These are phyloP conservation scores for Pemphigus obesinymphae DNA, from an alignment of 1,140 invertebrate genomes.

Conservation along the genomic window DNA sequence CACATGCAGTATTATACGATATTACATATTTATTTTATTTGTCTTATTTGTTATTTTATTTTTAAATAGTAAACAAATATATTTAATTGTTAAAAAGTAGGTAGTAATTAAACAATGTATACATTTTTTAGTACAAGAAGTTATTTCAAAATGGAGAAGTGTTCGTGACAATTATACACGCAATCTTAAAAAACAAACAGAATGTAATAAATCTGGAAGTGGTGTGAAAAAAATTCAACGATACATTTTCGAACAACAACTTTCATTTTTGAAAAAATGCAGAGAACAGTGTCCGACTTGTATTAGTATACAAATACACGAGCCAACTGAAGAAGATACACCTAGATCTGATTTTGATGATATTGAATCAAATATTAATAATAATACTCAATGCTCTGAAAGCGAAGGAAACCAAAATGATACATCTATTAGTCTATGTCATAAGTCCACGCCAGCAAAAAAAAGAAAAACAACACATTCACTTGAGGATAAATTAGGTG, in stretches of 20 bases:
- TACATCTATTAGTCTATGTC: not conserved
- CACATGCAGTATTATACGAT: no score
- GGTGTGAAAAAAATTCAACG: not conserved
- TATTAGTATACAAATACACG: not conserved
- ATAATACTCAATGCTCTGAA: not conserved
- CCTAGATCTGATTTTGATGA: not conserved
- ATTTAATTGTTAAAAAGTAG: no score
- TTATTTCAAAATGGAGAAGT: conserved; percentile 16
- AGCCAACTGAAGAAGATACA: not conserved
- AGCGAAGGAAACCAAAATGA: not conserved
- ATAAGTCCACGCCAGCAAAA: no score
- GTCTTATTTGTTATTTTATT: no score
- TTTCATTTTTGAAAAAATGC: conserved; percentile 8
- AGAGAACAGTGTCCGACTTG: not conserved
- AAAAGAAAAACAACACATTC: not conserved
- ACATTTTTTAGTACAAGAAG: not conserved
- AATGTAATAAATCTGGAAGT: conserved; percentile 13
- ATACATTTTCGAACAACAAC: not conserved
- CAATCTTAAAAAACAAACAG: not conserved
- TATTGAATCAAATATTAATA: not conserved
- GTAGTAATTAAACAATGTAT: not conserved
- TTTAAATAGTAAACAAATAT: not conserved
- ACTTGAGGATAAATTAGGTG: not conserved
- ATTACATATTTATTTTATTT: no score
- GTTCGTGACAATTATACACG: conserved; percentile 8